Evolutionary conservation across 2,888 invertebrate species (phyloP).

Genomic region (Drosophila hamatofila): DNA sequence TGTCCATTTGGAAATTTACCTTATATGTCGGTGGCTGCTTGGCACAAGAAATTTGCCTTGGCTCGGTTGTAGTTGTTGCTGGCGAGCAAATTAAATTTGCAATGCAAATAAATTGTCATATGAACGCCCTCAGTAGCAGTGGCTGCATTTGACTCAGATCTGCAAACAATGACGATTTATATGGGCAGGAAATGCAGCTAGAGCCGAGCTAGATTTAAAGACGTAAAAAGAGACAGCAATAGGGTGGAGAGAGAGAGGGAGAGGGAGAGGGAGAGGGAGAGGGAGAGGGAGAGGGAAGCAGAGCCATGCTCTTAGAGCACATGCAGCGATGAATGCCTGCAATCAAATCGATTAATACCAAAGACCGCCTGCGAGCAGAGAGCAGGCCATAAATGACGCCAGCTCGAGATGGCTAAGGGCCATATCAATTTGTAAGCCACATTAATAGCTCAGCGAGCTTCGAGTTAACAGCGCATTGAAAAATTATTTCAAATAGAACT

Average conservation of each 20-base stretch:
- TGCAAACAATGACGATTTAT: conserved; percentile 55
- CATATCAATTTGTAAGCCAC: conserved; percentile 54
- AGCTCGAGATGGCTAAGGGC: conserved; percentile 11
- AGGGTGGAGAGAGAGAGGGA: not conserved
- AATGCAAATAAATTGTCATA: conserved; percentile 78
- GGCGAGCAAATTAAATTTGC: conserved; percentile 70
- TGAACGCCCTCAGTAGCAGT: conserved; percentile 61
- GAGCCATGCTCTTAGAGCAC: conserved; percentile 29
- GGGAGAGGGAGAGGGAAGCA: not conserved
- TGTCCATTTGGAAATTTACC: conserved; percentile 45
- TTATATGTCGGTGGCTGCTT: conserved; percentile 25
- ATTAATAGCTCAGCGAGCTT: conserved; percentile 25
- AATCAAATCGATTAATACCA: conserved; percentile 46
- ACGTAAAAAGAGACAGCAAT: not conserved
- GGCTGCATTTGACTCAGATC: conserved; percentile 44
- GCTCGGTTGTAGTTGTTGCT: conserved; percentile 16
- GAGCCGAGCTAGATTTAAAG: conserved; percentile 40
- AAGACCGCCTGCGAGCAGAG: conserved; percentile 44
- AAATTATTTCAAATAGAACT: conserved; percentile 50
- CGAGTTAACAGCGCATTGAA: conserved; percentile 13
- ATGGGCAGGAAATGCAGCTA: conserved; percentile 55
- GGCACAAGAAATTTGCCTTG: conserved; percentile 67
- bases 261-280: not conserved
- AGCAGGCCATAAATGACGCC: conserved; percentile 62
- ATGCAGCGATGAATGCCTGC: conserved; percentile 26